Percentiles rank a stretch among this genome's conserved stretches.
Conservation (phyloP, 23 tunicate genomes). For the Diplosoma virens region DNA sequence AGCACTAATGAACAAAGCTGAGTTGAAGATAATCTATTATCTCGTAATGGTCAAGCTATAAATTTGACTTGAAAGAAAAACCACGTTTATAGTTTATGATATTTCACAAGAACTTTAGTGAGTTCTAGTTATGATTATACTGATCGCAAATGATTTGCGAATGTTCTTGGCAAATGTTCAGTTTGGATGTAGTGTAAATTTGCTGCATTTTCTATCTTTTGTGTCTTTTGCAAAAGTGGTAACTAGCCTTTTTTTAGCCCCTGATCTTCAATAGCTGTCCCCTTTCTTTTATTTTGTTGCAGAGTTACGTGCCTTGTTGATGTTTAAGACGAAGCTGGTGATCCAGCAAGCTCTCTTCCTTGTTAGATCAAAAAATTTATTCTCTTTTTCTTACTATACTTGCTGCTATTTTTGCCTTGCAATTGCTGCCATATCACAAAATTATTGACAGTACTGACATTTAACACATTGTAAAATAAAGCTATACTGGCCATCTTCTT, state of each 20-base stretch:
- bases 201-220: no score
- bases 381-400: not conserved
- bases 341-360: not conserved
- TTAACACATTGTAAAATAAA: not conserved
- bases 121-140: not conserved
- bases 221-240: not conserved
- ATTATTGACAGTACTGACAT: not conserved
- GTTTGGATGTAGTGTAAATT: not conserved
- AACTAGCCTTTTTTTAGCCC: not conserved
- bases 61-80: not conserved
- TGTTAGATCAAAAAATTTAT: not conserved
- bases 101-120: not conserved
- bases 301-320: not conserved
- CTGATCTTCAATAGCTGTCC: no score
- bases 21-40: not conserved
- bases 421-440: not conserved
- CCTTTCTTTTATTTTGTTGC: not conserved
- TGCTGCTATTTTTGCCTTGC: not conserved
- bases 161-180: not conserved
- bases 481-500: no score
- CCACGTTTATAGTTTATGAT: not conserved
- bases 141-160: not conserved
- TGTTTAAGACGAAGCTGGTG: not conserved
- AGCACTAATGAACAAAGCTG: not conserved
- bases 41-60: not conserved